Evolutionary conservation across 2,113 vertebrate species (phyloP).

Genomic region (Serinus canaria): DNA sequence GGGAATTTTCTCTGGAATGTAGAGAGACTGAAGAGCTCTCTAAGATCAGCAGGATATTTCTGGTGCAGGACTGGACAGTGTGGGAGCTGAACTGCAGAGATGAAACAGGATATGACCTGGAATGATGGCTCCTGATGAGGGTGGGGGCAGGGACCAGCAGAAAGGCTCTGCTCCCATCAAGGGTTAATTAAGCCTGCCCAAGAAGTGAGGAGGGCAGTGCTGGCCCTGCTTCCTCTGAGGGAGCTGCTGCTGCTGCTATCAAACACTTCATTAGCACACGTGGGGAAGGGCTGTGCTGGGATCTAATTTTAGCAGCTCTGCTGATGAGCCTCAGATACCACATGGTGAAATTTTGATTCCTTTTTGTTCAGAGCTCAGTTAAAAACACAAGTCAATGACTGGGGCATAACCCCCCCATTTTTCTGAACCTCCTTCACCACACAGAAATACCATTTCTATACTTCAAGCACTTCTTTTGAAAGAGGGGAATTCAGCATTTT

Average conservation of each 20-base stretch:
- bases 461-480: neutral
- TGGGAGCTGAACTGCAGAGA: neutral
- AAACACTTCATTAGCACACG: neutral
- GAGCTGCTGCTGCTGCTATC: neutral
- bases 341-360: neutral
- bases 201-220: neutral
- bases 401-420: neutral
- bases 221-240: neutral
- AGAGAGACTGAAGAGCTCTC: neutral
- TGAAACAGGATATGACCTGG: neutral
- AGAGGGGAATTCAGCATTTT: neutral
- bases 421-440: neutral
- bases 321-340: neutral
- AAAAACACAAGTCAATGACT: neutral
- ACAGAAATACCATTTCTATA: neutral
- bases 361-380: neutral
- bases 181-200: neutral
- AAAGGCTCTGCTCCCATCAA: neutral
- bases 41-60: neutral
- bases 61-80: neutral
- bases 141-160: neutral
- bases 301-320: conserved; percentile 1
- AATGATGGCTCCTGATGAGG: neutral
- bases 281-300: neutral
- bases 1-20: neutral